These are phyloP conservation scores for Cheilosia vulpina DNA, from an alignment of 2,888 invertebrate genomes.

Conservation along the genomic window DNA sequence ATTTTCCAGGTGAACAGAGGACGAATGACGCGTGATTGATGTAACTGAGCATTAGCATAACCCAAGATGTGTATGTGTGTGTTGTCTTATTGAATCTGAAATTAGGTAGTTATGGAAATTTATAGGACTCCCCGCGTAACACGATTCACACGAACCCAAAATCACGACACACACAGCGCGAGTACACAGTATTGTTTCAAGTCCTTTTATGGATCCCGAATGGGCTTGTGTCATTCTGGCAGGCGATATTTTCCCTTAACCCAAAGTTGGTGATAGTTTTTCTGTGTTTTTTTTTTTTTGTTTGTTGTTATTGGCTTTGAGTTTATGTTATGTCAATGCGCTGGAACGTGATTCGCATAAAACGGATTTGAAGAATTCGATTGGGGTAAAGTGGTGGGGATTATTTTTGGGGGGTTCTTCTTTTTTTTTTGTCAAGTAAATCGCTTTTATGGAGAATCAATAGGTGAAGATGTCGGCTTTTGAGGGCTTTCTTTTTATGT, in stretches of 20 bases:
- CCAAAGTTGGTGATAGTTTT: conserved; percentile 23
- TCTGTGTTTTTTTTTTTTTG: not conserved
- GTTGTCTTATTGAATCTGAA: conserved; percentile 41
- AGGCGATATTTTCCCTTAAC: conserved; percentile 30
- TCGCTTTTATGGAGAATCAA: no score
- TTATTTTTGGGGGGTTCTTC: conserved; percentile 52
- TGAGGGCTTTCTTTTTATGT: no score
- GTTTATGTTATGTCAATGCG: conserved; percentile 50
- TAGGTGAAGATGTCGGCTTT: no score
- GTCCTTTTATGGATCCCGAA: conserved; percentile 41
- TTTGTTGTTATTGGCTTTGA: conserved; percentile 6
- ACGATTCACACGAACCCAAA: conserved; percentile 33
- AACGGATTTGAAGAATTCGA: conserved; percentile 34
- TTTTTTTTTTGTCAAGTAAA: no score
- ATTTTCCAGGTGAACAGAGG: conserved; percentile 62
- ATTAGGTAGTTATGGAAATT: conserved; percentile 44
- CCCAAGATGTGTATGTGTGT: not conserved
- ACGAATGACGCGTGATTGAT: conserved; percentile 70
- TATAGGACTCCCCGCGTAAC: not conserved
- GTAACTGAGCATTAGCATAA: conserved; percentile 55
- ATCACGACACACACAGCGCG: conserved; percentile 30
- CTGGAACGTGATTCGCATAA: conserved; percentile 64
- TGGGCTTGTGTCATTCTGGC: conserved; percentile 51
- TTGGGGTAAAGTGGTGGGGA: conserved; percentile 36
- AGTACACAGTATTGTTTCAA: conserved; percentile 31